Percentiles rank a stretch among this genome's conserved stretches.
phyloP scores from a whole-genome alignment of 2,888 invertebrate species.

The Dynastes hyllus region DNA sequence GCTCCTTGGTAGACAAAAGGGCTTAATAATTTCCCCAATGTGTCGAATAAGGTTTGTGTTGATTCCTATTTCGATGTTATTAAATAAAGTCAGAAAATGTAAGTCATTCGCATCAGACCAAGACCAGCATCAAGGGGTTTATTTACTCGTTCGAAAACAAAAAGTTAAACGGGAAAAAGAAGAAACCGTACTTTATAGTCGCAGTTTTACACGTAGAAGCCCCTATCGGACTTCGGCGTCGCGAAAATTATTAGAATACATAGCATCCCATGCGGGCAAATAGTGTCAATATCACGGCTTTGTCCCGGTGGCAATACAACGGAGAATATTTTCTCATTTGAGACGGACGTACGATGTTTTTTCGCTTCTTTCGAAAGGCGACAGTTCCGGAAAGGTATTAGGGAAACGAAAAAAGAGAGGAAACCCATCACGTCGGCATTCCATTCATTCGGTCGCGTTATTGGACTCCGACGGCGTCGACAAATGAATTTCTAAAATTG shows the following conservation, averaged over 20 bases:
- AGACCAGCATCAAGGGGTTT: too few relatives aligned
- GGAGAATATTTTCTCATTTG: constrained; percentile 9
- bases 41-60: too few relatives aligned
- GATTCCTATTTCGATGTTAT: too few relatives aligned
- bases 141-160: too few relatives aligned
- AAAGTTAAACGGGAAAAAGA: too few relatives aligned
- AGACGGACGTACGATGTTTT: background rate
- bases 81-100: too few relatives aligned
- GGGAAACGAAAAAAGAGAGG: background rate
- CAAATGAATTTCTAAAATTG: constrained; percentile 36
- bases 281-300: constrained; percentile 7
- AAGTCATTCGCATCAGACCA: too few relatives aligned
- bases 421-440: constrained; percentile 4
- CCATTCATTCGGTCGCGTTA: constrained; percentile 8
- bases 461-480: constrained; percentile 25
- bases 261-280: background rate
- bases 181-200: too few relatives aligned
- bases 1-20: too few relatives aligned
- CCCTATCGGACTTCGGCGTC: too few relatives aligned
- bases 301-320: background rate
- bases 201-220: too few relatives aligned
- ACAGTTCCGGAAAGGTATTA: constrained; percentile 18
- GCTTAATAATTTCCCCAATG: too few relatives aligned
- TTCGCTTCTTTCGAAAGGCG: background rate
- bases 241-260: constrained; percentile 12